Base-by-base conservation (phyloP, 2,797 vertebrate species). In the Pachyuromys duprasi region DNA sequence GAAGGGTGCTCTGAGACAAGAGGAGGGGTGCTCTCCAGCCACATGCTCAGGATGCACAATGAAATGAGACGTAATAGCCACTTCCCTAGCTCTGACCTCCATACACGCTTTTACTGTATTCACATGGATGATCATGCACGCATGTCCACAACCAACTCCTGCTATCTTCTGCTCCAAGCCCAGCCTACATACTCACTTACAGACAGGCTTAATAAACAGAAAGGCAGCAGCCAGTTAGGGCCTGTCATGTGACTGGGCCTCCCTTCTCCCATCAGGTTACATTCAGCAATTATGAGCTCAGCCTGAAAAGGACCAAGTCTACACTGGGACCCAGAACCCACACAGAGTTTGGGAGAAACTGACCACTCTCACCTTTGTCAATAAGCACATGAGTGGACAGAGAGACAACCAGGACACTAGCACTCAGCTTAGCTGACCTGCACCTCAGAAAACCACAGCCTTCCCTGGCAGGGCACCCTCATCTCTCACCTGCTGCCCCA, bases 51-150 rank as follows among this genome's bases (percentile, higher is more conserved):
- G 7, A 60, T 5, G 1, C n/a, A 26, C n/a, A 26, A 53, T 3
- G 3, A 3, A 39, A 8, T 36, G n/a, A 26, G 79, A 62, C 4
- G 6, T 2, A 24, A 22, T 8, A n/a, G n/a, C 22, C 36, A 24
- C 57, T 39, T 82, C 15, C 57, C 57, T 33, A 39, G 12, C 15
- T 42, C 33, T 7, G 28, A 36, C 18, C 20, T 65, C 49, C 1
- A 49, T 1, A 72, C 65, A 2, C 3, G 0, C 4, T 3, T 36
- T 67, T 12, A 15, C n/a, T 39, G 31, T 0, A 0, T 0, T 4
- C 28, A 0, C 55, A 3, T 26, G 28, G 69, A 49, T 0, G 2
- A 75, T 18, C 28, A 0, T 17, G 15, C 2, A 5, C 13, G 15
- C 1, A 5, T 3, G 42, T 55, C 39, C 2, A 3, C 0, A 22